Base-by-base conservation (phyloP, 92 coral and sea anemone species). In the Virgularia gustaviana region DNA sequence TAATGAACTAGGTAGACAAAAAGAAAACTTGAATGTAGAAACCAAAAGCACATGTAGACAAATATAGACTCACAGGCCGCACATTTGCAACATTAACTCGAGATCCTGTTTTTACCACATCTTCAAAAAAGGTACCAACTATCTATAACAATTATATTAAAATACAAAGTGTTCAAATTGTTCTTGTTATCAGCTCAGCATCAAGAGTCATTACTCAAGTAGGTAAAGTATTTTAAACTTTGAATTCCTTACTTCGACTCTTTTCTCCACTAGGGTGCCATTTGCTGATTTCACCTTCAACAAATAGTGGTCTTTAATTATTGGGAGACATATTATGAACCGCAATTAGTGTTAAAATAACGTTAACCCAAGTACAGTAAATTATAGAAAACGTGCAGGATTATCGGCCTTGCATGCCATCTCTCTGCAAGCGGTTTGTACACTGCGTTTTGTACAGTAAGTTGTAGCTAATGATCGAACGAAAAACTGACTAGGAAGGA, bases 61-160 rank as follows among this genome's bases (percentile, higher is more conserved):
- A 42, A 34, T 10, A 44, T 19, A 19, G 20, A 77, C 87, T 58
- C 27, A 89, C 98, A 85, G 90, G 66, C 1, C 72, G 60, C 33
- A 89, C 84, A 49, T 83, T 75, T 45, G 42, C 47, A 67, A 80
- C 72, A 82, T 82, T 83, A 35, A 86, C 70, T 49, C 73, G 41
- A 63, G 75, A 81, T 64, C 78, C 82, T 28, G 89, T 71, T 45
- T 85, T 55, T 53, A 92, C 80, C 23, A 88, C 76, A 31, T 89
- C 89, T 77, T 91, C 92, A 71, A 91, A 91, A 71, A 91, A 78
- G 52, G 96, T 91, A 52, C 88, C 96, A 65, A 87, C 54, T 56
- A 89, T 87, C 97, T 91, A 56, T 6, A 51, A 57, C 27, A 20
- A n/a, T n/a, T n/a, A n/a, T n/a, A n/a, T n/a, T n/a, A n/a, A n/a